These are phyloP conservation scores for Saxicola maurus DNA, from an alignment of 2,797 vertebrate species.

Conservation along the genomic window DNA sequence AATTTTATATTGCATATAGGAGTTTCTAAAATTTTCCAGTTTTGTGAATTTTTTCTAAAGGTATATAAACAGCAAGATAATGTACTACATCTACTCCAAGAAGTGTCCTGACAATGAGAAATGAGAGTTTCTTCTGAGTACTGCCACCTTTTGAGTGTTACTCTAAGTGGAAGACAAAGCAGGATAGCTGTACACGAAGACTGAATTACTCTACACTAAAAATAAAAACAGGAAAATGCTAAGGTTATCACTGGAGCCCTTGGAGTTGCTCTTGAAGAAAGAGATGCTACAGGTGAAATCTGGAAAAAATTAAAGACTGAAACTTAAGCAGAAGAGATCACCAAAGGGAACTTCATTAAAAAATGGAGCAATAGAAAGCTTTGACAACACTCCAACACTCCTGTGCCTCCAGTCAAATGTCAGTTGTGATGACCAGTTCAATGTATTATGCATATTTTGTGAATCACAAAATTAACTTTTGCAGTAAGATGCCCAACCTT, in stretches of 20 bases:
- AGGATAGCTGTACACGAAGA: neutral
- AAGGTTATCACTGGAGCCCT: neutral
- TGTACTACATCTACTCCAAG: slow-evolving; percentile 37
- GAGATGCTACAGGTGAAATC: neutral
- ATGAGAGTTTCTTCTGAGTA: slow-evolving; percentile 22
- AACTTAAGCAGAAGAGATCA: neutral
- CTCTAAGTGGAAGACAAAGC: slow-evolving; percentile 31
- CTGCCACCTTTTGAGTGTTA: neutral
- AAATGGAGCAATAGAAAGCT: neutral
- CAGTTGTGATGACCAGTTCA: neutral
- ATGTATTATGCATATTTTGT: neutral
- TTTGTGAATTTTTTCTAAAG: slow-evolving; percentile 30
- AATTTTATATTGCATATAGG: neutral
- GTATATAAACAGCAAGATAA: slow-evolving; percentile 43
- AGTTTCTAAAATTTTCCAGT: neutral
- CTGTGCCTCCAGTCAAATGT: neutral
- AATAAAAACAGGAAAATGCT: neutral
- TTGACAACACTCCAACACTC: neutral
- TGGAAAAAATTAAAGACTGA: neutral
- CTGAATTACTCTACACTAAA: neutral
- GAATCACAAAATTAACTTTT: neutral
- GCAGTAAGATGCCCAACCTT: neutral
- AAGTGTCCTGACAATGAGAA: slow-evolving; percentile 38
- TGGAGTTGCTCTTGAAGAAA: neutral
- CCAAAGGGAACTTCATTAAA: neutral